Evolutionary conservation across 2,888 invertebrate genomes (phyloP).

Genomic region (Baccha elongata): DNA sequence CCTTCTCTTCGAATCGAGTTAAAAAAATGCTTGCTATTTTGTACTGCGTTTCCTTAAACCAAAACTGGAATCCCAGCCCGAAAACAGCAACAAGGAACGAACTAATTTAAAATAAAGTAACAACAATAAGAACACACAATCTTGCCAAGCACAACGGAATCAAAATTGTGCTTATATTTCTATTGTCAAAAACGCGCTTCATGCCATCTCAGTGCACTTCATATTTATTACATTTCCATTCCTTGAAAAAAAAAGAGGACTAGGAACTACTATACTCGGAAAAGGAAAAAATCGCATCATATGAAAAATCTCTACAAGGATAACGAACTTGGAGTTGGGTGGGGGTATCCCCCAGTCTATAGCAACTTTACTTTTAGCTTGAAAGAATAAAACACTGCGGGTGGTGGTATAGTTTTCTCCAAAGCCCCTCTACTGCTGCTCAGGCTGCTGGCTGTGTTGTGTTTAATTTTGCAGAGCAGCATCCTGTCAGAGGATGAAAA

Average conservation of each 20-base stretch:
- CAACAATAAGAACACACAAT: background rate
- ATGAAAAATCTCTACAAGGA: constrained; percentile 53
- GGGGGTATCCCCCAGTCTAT: constrained; percentile 12
- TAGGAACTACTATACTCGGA: background rate
- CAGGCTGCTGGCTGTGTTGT: background rate
- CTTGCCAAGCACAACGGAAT: constrained; percentile 19
- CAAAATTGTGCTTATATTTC: constrained; percentile 51
- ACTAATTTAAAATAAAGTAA: background rate
- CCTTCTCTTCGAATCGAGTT: too few relatives aligned
- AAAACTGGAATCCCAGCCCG: background rate
- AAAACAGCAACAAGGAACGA: background rate
- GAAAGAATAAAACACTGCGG: constrained; percentile 29
- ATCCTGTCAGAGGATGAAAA: constrained; percentile 33
- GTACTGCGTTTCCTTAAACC: too few relatives aligned
- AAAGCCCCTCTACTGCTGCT: constrained; percentile 14
- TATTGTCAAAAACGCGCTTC: constrained; percentile 45
- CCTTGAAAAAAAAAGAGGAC: constrained; percentile 3
- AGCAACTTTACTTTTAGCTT: background rate
- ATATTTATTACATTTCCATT: constrained; percentile 67
- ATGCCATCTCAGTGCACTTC: constrained; percentile 45
- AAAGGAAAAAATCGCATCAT: constrained; percentile 6
- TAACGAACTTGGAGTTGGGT: constrained; percentile 67
- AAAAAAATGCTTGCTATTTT: too few relatives aligned
- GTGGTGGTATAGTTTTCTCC: constrained; percentile 28
- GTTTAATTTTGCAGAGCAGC: constrained; percentile 24